A percentile compares a stretch with the other conserved stretches of the same genome.
Evolutionary conservation across 2,797 vertebrate genomes (phyloP).

Genomic region (Muscicapa comitata): DNA sequence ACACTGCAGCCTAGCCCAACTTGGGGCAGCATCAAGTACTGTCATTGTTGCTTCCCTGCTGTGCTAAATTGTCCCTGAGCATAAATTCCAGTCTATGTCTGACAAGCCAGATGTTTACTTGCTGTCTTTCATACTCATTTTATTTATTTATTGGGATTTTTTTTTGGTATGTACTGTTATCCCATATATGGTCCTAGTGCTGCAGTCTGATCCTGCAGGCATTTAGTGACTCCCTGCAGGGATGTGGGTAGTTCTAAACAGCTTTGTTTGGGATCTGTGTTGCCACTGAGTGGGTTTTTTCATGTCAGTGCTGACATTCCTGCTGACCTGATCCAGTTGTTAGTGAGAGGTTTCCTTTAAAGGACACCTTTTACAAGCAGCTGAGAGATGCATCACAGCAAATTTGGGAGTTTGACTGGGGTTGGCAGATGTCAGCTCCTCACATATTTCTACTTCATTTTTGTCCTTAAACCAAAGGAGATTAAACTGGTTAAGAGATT

Average conservation of each 20-base stretch:
- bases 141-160: background rate
- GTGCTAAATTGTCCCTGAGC: background rate
- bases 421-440: background rate
- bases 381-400: background rate
- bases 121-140: background rate
- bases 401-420: background rate
- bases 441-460: background rate
- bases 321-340: background rate
- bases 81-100: background rate
- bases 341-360: background rate
- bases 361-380: background rate
- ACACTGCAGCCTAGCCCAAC: background rate
- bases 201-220: background rate
- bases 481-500: background rate
- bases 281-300: background rate
- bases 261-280: background rate
- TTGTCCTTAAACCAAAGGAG: background rate
- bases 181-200: background rate
- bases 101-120: slow-evolving; percentile 26
- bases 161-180: background rate
- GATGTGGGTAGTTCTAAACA: background rate
- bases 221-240: background rate
- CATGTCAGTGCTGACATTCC: background rate
- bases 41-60: slow-evolving; percentile 1
- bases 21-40: background rate